A percentile compares a stretch with the other conserved stretches of the same genome.
phyloP scores from a whole-genome alignment of 2,888 invertebrate species.

The Noctua janthina region DNA sequence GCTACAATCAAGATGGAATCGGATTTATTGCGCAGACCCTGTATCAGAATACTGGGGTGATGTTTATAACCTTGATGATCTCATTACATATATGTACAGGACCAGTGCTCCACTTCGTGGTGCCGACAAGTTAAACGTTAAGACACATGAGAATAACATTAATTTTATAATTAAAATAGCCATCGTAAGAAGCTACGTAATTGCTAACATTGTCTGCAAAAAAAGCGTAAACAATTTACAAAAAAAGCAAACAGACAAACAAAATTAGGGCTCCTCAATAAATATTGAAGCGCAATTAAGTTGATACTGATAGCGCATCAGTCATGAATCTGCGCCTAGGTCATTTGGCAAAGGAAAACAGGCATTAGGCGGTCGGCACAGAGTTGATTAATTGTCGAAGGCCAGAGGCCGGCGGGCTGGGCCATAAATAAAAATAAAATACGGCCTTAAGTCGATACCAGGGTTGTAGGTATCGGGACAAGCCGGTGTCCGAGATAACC shows the following conservation, averaged over 20 bases:
- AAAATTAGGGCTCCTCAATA: conserved; percentile 43
- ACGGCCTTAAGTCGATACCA: conserved; percentile 72
- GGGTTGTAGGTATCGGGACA: conserved; percentile 65
- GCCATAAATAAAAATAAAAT: conserved; percentile 83
- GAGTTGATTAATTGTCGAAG: conserved; percentile 82
- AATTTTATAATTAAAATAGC: background rate
- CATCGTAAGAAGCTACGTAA: background rate
- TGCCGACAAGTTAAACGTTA: background rate
- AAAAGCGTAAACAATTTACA: background rate
- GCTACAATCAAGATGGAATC: background rate
- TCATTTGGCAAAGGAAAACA: conserved; percentile 82
- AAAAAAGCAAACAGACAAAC: conserved; percentile 50
- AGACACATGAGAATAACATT: background rate
- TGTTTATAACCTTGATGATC: background rate
- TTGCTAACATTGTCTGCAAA: background rate
- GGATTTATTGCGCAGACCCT: background rate
- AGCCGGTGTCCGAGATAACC: conserved; percentile 55
- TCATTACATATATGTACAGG: background rate
- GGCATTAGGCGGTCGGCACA: conserved; percentile 76
- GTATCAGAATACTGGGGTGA: background rate
- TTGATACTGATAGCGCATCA: conserved; percentile 68
- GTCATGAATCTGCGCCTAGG: conserved; percentile 73
- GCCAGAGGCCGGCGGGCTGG: conserved; percentile 72
- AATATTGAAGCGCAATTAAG: conserved; percentile 68
- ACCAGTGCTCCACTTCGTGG: fast-evolving